phyloP scores from a whole-genome alignment of 2,888 invertebrate genomes.

The Tipula vernalis region DNA sequence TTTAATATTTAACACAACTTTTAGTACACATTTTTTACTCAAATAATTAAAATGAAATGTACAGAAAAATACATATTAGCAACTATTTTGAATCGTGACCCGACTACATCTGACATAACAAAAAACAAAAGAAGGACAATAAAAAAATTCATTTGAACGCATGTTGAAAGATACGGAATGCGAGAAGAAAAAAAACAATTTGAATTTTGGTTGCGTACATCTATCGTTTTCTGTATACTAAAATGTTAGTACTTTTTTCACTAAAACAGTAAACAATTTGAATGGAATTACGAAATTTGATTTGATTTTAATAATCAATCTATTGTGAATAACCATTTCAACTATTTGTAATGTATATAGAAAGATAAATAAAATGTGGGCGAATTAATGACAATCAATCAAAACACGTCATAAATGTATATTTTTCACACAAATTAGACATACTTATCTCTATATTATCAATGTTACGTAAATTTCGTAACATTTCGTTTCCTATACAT shows the following conservation, averaged over 20 bases:
- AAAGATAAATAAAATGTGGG: not conserved
- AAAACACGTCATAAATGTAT: not conserved
- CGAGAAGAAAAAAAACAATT: not conserved
- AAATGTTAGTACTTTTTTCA: not conserved
- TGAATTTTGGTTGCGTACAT: not conserved
- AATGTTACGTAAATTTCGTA: not conserved
- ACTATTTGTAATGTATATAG: not conserved
- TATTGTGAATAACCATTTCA: not conserved
- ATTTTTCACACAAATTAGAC: not conserved
- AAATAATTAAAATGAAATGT: no score
- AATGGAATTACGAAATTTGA: not conserved
- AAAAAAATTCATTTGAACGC: not conserved
- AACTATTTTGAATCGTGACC: not conserved
- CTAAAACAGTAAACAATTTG: not conserved
- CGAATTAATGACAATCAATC: not conserved
- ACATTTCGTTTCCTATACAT: not conserved
- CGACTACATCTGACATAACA: not conserved
- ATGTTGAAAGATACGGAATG: not conserved
- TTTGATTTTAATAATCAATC: not conserved
- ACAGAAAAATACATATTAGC: no score
- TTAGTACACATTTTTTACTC: no score
- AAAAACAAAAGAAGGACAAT: not conserved
- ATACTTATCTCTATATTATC: not conserved
- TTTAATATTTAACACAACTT: no score
- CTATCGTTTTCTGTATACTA: not conserved